These are phyloP conservation scores for Archegozetes longisetosus DNA, from an alignment of 1,140 invertebrate genomes.

Conservation along the genomic window DNA sequence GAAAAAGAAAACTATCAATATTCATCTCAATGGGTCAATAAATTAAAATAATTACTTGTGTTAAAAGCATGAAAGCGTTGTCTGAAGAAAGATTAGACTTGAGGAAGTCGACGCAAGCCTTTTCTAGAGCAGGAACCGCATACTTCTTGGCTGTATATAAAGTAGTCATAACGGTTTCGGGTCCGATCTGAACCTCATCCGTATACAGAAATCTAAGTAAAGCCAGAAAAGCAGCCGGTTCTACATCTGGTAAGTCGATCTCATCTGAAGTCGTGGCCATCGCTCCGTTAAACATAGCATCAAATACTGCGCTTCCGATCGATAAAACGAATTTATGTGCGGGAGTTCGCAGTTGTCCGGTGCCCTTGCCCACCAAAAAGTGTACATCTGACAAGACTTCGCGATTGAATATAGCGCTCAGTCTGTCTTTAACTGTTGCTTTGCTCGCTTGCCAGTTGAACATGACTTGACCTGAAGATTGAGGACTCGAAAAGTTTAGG, in stretches of 20 bases:
- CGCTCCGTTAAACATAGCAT: slow-evolving; percentile 70
- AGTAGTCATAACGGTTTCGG: slow-evolving; percentile 72
- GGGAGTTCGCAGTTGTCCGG: slow-evolving; percentile 51
- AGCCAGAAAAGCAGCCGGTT: slow-evolving; percentile 55
- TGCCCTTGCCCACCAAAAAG: slow-evolving; percentile 52
- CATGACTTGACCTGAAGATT: background rate
- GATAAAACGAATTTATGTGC: slow-evolving; percentile 70
- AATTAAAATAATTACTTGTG: slow-evolving; percentile 30
- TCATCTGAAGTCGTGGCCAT: slow-evolving; percentile 31
- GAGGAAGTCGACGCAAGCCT: slow-evolving; percentile 67
- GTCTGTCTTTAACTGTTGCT: slow-evolving; percentile 52
- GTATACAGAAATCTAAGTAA: slow-evolving; percentile 59
- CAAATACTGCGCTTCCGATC: slow-evolving; percentile 65
- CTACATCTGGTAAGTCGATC: slow-evolving; percentile 65
- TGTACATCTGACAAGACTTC: slow-evolving; percentile 61
- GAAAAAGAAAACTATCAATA: no score
- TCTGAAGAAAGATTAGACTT: slow-evolving; percentile 59
- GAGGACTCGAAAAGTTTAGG: background rate
- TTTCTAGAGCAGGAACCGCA: slow-evolving; percentile 60
- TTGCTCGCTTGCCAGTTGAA: slow-evolving; percentile 39
- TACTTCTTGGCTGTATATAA: slow-evolving; percentile 76
- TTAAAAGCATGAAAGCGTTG: slow-evolving; percentile 69
- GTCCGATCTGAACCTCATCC: slow-evolving; percentile 67
- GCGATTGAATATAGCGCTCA: slow-evolving; percentile 62
- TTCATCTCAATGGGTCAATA: no score